Evolutionary conservation across 2,888 invertebrate species (phyloP).

Genomic region (Gymnocheta viridis): DNA sequence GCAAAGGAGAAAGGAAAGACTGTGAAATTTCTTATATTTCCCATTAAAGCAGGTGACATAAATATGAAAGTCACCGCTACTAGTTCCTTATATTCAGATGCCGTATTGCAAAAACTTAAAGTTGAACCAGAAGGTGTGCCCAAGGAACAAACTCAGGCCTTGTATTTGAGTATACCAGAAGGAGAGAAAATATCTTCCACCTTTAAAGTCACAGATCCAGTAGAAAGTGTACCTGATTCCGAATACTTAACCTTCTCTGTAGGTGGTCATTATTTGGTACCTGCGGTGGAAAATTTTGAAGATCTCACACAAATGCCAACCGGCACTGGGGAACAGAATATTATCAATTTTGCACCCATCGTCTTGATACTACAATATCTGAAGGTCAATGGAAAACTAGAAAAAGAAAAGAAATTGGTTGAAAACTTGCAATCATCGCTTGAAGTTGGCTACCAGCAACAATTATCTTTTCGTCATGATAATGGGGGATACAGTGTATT

Average conservation of each 20-base stretch:
- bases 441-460: slow-evolving; percentile 87
- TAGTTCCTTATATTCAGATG: slow-evolving; percentile 81
- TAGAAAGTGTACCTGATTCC: slow-evolving; percentile 84
- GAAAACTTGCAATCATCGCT: slow-evolving; percentile 72
- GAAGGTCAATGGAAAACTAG: slow-evolving; percentile 80
- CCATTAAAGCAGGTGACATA: slow-evolving; percentile 86
- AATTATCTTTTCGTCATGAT: slow-evolving; percentile 87
- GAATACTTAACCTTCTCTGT: slow-evolving; percentile 83
- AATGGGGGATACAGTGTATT: slow-evolving; percentile 91
- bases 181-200: too few species aligned
- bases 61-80: slow-evolving; percentile 87
- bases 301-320: slow-evolving; percentile 89
- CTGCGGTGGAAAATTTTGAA: slow-evolving; percentile 85
- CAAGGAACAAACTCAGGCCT: slow-evolving; percentile 73
- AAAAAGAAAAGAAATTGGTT: slow-evolving; percentile 27
- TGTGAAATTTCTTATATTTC: slow-evolving; percentile 87
- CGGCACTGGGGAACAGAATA: slow-evolving; percentile 96
- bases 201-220: slow-evolving; percentile 84
- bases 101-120: slow-evolving; percentile 85
- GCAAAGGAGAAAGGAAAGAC: slow-evolving; percentile 86
- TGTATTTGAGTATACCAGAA: slow-evolving; percentile 19
- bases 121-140: slow-evolving; percentile 89
- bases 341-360: slow-evolving; percentile 94
- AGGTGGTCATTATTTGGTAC: slow-evolving; percentile 83
- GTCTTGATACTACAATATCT: slow-evolving; percentile 94